phyloP scores from a whole-genome alignment of 2,797 vertebrate genomes.

The Lagocephalus sceleratus region DNA sequence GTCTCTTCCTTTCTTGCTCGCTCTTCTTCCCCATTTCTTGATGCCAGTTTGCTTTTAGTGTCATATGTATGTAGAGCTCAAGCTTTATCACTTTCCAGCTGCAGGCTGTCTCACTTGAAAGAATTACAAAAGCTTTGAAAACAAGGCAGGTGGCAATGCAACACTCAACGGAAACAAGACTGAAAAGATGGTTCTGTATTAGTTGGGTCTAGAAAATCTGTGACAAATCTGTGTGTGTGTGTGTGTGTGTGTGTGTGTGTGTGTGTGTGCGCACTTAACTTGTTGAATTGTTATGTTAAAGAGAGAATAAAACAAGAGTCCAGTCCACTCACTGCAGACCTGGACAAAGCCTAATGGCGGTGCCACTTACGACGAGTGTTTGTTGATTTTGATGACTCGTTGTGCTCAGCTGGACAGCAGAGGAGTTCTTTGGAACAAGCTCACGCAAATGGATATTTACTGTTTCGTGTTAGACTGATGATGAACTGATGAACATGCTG shows the following conservation, averaged over 20 bases:
- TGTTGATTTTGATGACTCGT: slow-evolving; percentile 53
- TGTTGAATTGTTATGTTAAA: slow-evolving; percentile 20
- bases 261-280: slow-evolving; percentile 21
- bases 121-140: slow-evolving; percentile 70
- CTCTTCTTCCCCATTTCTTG: slow-evolving; percentile 21
- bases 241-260: slow-evolving; percentile 29
- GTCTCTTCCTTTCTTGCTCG: slow-evolving; percentile 14
- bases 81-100: slow-evolving; percentile 70
- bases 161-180: slow-evolving; percentile 46
- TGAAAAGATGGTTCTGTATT: slow-evolving; percentile 23
- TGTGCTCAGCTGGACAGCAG: slow-evolving; percentile 27
- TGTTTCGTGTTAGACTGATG: slow-evolving; percentile 2
- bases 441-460: slow-evolving; percentile 26
- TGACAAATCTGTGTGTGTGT: slow-evolving; percentile 13
- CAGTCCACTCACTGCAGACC: slow-evolving; percentile 14
- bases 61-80: slow-evolving; percentile 74
- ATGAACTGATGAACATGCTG: slow-evolving; percentile 27
- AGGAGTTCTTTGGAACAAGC: slow-evolving; percentile 30
- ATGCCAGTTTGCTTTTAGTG: slow-evolving; percentile 57
- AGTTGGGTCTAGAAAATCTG: slow-evolving; percentile 23
- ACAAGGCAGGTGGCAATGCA: slow-evolving; percentile 59
- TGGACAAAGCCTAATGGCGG: slow-evolving; percentile 29
- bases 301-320: slow-evolving; percentile 18
- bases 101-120: slow-evolving; percentile 75
- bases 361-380: slow-evolving; percentile 39